A percentile compares a stretch with the other conserved stretches of the same genome.
Evolutionary conservation across 2,797 vertebrate genomes (phyloP).

Genomic region (Coluber constrictor): DNA sequence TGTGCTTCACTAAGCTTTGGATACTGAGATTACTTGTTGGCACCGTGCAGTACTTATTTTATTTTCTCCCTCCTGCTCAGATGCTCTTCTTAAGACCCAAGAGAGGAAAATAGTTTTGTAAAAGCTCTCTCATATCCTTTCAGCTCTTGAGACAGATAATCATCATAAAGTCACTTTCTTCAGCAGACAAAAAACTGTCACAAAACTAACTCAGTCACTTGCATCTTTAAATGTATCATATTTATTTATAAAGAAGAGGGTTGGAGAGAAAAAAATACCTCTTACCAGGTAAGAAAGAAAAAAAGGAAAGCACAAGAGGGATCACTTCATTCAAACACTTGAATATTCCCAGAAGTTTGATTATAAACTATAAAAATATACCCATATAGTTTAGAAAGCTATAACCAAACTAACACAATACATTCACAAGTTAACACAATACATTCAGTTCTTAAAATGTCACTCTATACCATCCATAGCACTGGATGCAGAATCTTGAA

Average conservation of each 20-base stretch:
- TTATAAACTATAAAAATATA: not conserved
- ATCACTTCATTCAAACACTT: not conserved
- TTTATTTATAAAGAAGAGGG: conserved; percentile 16
- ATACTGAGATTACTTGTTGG: not conserved
- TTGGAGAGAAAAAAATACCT: not conserved
- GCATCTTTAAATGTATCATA: conserved; percentile 18
- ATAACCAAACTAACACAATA: not conserved
- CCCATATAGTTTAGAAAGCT: not conserved
- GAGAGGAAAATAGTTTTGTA: conserved; percentile 15
- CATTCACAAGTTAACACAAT: not conserved
- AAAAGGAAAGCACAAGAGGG: not conserved
- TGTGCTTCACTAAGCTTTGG: not conserved
- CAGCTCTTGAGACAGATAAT: conserved; percentile 27
- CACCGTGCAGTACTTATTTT: not conserved
- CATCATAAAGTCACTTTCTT: conserved; percentile 21
- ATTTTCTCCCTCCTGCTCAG: not conserved
- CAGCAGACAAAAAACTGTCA: conserved; percentile 24
- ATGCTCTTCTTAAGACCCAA: conserved; percentile 25
- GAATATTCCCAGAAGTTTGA: not conserved
- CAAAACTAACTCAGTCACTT: conserved; percentile 27
- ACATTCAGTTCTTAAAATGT: not conserved
- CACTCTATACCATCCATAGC: not conserved
- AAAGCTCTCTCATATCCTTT: conserved; percentile 21
- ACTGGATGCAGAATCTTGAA: not conserved
- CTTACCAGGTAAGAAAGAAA: not conserved